These are phyloP conservation scores for Cherax quadricarinatus DNA, from an alignment of 1,140 invertebrate genomes.

Conservation along the genomic window DNA sequence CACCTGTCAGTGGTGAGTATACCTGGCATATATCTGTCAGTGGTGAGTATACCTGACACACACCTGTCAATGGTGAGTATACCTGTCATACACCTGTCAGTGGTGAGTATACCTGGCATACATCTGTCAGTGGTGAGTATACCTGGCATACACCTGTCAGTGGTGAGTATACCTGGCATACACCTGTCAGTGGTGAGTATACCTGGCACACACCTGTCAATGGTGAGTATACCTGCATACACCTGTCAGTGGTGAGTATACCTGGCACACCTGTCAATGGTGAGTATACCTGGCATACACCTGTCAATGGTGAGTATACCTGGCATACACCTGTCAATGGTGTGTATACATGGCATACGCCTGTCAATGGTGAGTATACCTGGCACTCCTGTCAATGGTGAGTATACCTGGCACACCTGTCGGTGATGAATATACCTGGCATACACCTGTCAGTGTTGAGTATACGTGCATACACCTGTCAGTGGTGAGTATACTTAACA, in stretches of 20 bases:
- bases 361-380: conserved; percentile 39
- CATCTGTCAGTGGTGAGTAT: background rate
- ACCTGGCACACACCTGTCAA: conserved; percentile 12
- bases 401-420: too few relatives aligned
- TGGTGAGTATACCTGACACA: too few relatives aligned
- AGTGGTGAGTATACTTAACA: too few relatives aligned
- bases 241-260: background rate
- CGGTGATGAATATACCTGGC: conserved; percentile 23
- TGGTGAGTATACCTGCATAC: conserved; percentile 49
- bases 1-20: conserved; percentile 49
- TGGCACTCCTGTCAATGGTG: too few relatives aligned
- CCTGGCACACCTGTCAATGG: conserved; percentile 25
- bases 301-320: background rate
- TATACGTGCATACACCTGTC: conserved; percentile 58
- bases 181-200: conserved; percentile 39
- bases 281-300: conserved; percentile 59
- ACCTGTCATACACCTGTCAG: too few relatives aligned
- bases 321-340: conserved; percentile 56
- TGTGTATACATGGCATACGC: conserved; percentile 26
- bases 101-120: too few relatives aligned
- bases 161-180: too few relatives aligned
- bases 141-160: conserved; percentile 41
- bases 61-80: conserved; percentile 48
- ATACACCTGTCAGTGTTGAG: conserved; percentile 36
- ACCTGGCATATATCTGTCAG: too few relatives aligned